phyloP scores from a whole-genome alignment of 2,888 invertebrate genomes.

The Spialia ferax region DNA sequence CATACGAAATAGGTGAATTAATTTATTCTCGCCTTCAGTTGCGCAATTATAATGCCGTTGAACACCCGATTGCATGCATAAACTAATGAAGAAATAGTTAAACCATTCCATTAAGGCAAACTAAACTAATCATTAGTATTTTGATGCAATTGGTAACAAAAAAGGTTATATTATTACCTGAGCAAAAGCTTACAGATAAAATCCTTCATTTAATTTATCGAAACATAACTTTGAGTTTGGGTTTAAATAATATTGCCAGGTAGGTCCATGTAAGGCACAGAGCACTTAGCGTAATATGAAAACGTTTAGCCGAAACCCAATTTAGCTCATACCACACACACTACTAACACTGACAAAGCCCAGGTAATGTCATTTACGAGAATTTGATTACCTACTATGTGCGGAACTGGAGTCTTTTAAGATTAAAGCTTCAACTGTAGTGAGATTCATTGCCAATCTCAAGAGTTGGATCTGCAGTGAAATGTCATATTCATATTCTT shows the following conservation, averaged over 20 bases:
- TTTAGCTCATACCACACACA: neutral
- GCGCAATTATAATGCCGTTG: no score
- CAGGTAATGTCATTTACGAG: no score
- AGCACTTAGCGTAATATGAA: conserved; percentile 8
- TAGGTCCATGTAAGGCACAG: neutral
- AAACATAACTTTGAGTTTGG: conserved; percentile 6
- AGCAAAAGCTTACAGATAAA: neutral
- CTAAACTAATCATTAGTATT: neutral
- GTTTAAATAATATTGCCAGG: conserved; percentile 8
- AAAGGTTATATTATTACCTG: conserved; percentile 7
- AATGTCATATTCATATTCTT: no score
- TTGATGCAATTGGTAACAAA: neutral
- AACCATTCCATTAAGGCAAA: neutral
- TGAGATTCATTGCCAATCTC: no score
- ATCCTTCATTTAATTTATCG: neutral
- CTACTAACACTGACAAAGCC: no score
- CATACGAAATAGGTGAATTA: no score
- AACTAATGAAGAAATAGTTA: neutral
- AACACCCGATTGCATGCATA: neutral
- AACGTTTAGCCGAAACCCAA: conserved; percentile 13
- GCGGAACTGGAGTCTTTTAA: no score
- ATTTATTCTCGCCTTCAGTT: no score
- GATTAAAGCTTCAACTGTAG: no score
- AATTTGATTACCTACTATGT: no score
- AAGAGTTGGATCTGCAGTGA: no score